Base-by-base conservation (phyloP, 2,113 vertebrate genomes). In the Oncorhynchus tshawytscha region DNA sequence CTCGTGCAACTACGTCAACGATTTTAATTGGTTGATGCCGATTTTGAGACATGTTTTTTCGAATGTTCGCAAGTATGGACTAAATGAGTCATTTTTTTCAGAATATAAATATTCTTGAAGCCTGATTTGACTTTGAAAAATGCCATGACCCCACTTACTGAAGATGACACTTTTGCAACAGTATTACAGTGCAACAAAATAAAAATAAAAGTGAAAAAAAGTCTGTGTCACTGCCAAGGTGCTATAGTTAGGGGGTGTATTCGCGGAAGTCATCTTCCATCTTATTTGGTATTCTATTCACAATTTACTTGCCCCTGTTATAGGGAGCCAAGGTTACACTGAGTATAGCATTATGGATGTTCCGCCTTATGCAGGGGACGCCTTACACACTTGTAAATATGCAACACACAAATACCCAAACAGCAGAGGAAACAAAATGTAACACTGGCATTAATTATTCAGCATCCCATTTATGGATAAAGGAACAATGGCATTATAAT, bases 401-500 rank as follows among this genome's bases (percentile, higher is more conserved):
- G 74, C 67, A 69, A 48, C 57, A 59, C 45, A 60, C 70, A 74
- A 71, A 76, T 80, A 79, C 54, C 73, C 67, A 77, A 60, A 69
- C 59, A 67, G 24, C 20, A 66, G 18, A 15, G 18, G 67, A 67
- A 89, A 78, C 45, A 13, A 31, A 59, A 81, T 27, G 60, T 29
- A 68, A 57, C 51, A 80, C 13, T 2, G 22, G 1, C 75, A 84
- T 88, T 65, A 77, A 81, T 77, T 76, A 89, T 88, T 86, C 66
- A 83, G 12, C n/a, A 51, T 24, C 7, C 27, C 7, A 67, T 74
- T 72, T 68, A 29, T n/a, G 11, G 60, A 70, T 70, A 71, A 80
- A 48, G 60, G 59, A 62, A n/a, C 59, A 64, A 64, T 29, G 64
- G 59, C 59, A 4, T 15, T 60, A 22, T 8, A 11, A 62, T 22